Evolutionary conservation across 1,140 invertebrate species (phyloP).

Genomic region (Zeugodacus cucurbitae): DNA sequence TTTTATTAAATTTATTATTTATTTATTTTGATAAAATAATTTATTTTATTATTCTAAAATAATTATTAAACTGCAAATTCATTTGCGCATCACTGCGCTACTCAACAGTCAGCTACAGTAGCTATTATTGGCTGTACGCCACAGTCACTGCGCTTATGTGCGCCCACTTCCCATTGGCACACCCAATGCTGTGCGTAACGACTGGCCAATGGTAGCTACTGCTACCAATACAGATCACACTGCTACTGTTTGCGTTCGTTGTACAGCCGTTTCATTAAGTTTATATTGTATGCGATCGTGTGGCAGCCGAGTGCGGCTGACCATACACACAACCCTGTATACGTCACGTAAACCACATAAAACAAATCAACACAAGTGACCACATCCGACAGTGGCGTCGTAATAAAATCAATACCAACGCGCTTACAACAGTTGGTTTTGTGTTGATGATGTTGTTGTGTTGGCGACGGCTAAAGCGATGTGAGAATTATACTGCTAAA

Average conservation of each 20-base stretch:
- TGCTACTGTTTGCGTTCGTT: not conserved
- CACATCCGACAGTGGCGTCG: not conserved
- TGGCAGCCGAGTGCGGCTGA: not conserved
- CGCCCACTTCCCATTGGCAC: constrained; percentile 35
- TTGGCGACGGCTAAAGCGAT: not conserved
- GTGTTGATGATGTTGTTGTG: not conserved
- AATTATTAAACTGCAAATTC: too few relatives aligned
- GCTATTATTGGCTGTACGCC: not conserved
- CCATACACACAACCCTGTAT: not conserved
- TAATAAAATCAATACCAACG: not conserved
- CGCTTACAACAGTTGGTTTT: not conserved
- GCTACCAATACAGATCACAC: not conserved
- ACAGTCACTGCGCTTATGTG: not conserved
- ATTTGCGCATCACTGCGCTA: too few relatives aligned
- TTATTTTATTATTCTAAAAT: too few relatives aligned
- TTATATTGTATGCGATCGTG: not conserved
- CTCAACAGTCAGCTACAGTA: not conserved
- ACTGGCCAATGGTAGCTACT: constrained; percentile 27
- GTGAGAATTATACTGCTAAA: not conserved
- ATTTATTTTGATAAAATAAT: too few relatives aligned
- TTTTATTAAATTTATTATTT: too few relatives aligned
- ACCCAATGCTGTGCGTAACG: constrained; percentile 5
- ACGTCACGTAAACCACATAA: not conserved
- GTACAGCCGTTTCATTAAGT: not conserved
- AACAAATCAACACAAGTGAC: not conserved